Conservation (phyloP, 2,888 invertebrate species). For the Margaritifera margaritifera region DNA sequence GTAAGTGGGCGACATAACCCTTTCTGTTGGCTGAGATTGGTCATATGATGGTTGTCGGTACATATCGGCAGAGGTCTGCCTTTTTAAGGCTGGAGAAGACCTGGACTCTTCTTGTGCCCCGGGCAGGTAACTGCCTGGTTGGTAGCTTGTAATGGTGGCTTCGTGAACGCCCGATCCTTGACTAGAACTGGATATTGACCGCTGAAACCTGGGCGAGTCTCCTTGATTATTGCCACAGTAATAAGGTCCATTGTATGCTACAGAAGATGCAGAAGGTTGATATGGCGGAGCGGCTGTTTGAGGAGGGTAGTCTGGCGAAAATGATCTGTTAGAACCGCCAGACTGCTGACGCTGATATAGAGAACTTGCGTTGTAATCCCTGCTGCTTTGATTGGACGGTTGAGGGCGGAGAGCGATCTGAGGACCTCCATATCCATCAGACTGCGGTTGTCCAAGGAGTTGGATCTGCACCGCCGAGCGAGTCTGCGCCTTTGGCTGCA, state of each 20-base stretch:
- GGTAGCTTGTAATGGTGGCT: slow-evolving; percentile 31
- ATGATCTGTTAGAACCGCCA: too few relatives aligned
- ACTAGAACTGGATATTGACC: slow-evolving; percentile 32
- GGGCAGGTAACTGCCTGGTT: slow-evolving; percentile 16
- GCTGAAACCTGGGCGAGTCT: slow-evolving; percentile 29
- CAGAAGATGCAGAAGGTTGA: too few relatives aligned
- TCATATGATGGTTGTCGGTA: slow-evolving; percentile 23
- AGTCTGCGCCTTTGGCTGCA: slow-evolving; percentile 11
- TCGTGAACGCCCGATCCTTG: slow-evolving; percentile 31
- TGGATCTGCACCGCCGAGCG: too few relatives aligned
- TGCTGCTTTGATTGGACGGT: too few relatives aligned
- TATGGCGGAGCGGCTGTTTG: too few relatives aligned
- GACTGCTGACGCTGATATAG: too few relatives aligned
- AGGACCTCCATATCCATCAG: too few relatives aligned
- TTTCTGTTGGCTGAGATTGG: slow-evolving; percentile 3
- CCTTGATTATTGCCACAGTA: slow-evolving; percentile 12
- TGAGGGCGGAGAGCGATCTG: too few relatives aligned
- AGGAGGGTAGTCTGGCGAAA: too few relatives aligned
- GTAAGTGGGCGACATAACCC: slow-evolving; percentile 11
- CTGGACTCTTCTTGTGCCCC: slow-evolving; percentile 26
- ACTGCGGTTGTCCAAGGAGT: too few relatives aligned
- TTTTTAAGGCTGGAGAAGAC: slow-evolving; percentile 31
- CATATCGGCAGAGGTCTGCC: slow-evolving; percentile 12
- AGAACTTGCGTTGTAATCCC: too few relatives aligned
- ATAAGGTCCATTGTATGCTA: slow-evolving; percentile 12